Evolutionary conservation across 1,140 invertebrate species (phyloP).

Genomic region (Anoplolepis gracilipes): DNA sequence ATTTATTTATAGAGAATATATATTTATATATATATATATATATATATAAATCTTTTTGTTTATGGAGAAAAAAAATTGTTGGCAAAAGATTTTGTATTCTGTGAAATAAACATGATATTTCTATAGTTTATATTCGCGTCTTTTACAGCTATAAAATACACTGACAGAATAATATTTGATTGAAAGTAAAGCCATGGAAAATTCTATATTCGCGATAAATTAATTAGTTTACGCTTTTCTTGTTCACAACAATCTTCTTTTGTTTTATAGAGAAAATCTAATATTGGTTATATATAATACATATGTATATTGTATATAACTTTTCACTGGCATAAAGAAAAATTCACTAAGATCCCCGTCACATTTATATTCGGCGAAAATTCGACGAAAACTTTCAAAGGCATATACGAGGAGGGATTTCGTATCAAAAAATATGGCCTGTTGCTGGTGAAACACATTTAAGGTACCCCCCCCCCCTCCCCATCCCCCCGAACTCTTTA

Average conservation of each 20-base stretch:
- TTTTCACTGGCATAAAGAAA: neutral
- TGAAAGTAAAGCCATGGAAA: neutral
- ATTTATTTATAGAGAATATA: slow-evolving; percentile 1
- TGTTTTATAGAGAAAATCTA: neutral
- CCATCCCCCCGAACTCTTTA: slow-evolving; percentile 41
- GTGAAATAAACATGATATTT: neutral
- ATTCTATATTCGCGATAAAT: neutral
- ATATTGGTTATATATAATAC: neutral
- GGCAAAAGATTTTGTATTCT: neutral
- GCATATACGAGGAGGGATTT: neutral
- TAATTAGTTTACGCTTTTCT: neutral
- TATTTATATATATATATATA: too few species aligned
- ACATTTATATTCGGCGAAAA: slow-evolving; percentile 1
- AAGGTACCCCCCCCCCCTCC: too few species aligned
- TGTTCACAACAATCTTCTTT: neutral
- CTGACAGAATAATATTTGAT: neutral
- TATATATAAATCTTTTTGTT: neutral
- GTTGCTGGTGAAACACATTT: slow-evolving; percentile 31
- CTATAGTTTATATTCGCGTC: neutral
- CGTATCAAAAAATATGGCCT: slow-evolving; percentile 48
- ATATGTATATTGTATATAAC: too few species aligned
- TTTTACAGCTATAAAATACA: neutral
- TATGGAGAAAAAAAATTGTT: neutral
- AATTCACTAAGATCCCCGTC: neutral
- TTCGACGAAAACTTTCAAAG: slow-evolving; percentile 15